phyloP scores from a whole-genome alignment of 2,797 vertebrate genomes.

The Tragelaphus oryx region DNA sequence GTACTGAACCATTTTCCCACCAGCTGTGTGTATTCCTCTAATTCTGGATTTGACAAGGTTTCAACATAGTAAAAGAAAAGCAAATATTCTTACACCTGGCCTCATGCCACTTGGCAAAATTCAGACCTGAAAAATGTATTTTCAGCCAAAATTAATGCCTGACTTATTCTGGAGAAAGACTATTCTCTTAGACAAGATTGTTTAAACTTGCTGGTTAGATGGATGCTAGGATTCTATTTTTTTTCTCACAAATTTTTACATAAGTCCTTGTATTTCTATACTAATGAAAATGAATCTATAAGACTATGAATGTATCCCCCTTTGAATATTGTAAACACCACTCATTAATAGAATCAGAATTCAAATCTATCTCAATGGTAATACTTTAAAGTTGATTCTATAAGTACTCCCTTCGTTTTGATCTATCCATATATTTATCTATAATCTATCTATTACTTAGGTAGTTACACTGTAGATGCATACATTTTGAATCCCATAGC shows the following conservation, averaged over 20 bases:
- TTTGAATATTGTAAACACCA: neutral
- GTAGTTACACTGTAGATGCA: neutral
- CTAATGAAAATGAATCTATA: neutral
- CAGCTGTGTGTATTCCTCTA: conserved; percentile 1
- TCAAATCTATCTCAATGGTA: neutral
- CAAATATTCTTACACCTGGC: conserved; percentile 39
- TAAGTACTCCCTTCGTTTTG: neutral
- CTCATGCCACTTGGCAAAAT: conserved; percentile 19
- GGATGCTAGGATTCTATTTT: neutral
- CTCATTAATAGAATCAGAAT: neutral
- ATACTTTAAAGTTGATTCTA: neutral
- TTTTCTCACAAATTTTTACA: neutral
- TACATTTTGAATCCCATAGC: neutral
- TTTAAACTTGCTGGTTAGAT: conserved; percentile 22
- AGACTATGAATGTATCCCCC: neutral
- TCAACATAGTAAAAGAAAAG: conserved; percentile 51
- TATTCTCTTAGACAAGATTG: conserved; percentile 41
- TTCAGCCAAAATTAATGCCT: neutral
- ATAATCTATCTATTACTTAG: neutral
- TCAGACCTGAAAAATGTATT: neutral
- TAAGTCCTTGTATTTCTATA: neutral
- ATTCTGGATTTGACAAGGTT: conserved; percentile 35
- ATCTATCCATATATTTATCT: neutral
- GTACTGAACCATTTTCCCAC: conserved; percentile 51
- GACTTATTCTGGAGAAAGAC: neutral